A percentile compares a stretch with the other conserved stretches of the same genome.
Conservation (phyloP, 2,888 invertebrate species). For the Hemicrepidius hirtus region DNA sequence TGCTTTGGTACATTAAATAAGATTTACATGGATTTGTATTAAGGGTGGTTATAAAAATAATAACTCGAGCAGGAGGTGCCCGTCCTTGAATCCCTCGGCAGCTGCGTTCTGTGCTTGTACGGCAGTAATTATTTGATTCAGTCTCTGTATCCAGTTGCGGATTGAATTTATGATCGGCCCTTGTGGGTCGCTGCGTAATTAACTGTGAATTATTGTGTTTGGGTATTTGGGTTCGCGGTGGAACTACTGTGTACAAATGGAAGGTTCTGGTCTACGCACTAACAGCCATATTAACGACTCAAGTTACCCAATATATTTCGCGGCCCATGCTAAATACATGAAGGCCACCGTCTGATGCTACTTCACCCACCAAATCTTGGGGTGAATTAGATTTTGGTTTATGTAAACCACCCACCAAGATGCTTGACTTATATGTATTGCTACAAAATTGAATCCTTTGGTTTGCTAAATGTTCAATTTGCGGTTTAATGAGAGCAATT, state of each 20-base stretch:
- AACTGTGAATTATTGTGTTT: constrained; percentile 49
- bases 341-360: constrained; percentile 16
- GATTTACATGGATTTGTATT: constrained; percentile 20
- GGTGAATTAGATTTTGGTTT: background rate
- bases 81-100: constrained; percentile 2
- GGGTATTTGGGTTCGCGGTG: constrained; percentile 32
- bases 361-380: constrained; percentile 18
- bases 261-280: constrained; percentile 40
- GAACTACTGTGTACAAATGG: constrained; percentile 38
- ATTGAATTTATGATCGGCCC: constrained; percentile 50
- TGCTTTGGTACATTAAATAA: background rate
- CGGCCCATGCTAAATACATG: constrained; percentile 18
- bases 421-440: background rate
- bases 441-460: background rate
- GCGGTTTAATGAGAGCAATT: no score
- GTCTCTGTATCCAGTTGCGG: constrained; percentile 41
- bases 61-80: constrained; percentile 5
- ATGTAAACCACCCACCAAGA: background rate
- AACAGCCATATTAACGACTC: constrained; percentile 41
- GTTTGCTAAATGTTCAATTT: no score
- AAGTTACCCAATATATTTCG: constrained; percentile 38
- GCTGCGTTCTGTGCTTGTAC: constrained; percentile 4
- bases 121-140: constrained; percentile 42
- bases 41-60: constrained; percentile 19
- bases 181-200: constrained; percentile 45